Evolutionary conservation across 2,888 invertebrate species (phyloP).

Genomic region (Periphyllus acericola): DNA sequence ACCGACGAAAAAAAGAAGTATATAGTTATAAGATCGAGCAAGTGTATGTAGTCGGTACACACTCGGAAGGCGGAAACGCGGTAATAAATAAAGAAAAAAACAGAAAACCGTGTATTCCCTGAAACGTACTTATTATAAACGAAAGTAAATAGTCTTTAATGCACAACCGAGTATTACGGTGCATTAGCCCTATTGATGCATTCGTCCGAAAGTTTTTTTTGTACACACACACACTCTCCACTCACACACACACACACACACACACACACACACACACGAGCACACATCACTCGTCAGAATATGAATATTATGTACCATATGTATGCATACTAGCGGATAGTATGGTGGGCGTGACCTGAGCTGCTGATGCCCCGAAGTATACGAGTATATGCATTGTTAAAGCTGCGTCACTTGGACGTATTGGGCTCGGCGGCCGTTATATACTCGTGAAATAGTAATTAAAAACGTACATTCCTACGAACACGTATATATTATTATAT

Average conservation of each 20-base stretch:
- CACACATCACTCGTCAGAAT: neutral
- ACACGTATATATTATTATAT: neutral
- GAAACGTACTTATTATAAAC: neutral
- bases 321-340: neutral
- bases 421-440: neutral
- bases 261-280: no score
- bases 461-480: neutral
- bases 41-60: neutral
- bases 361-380: neutral
- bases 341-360: neutral
- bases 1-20: neutral
- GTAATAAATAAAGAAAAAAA: constrained; percentile 9
- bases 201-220: neutral
- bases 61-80: neutral
- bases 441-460: neutral
- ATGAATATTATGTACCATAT: no score
- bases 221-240: no score
- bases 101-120: constrained; percentile 20
- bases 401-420: neutral
- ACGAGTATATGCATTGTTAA: neutral
- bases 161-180: neutral
- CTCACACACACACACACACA: no score
- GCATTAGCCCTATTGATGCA: no score
- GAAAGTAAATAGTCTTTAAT: neutral
- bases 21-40: neutral